Percentiles rank a stretch among this genome's conserved stretches.
Evolutionary conservation across 2,113 vertebrate genomes (phyloP).

Genomic region (Lutjanus erythropterus): DNA sequence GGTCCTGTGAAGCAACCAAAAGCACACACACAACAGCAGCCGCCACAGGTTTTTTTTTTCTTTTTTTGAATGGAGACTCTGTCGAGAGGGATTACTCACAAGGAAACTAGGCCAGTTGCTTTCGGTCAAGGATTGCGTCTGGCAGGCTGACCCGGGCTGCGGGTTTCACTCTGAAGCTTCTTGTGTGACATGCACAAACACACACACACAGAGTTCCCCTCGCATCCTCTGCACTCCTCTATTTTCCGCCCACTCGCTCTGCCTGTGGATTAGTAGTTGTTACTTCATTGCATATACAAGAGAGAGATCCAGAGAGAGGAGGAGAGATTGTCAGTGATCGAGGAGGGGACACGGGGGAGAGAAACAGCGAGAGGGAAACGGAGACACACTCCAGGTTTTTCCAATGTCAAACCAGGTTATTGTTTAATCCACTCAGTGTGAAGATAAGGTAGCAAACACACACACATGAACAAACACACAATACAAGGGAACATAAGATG

Average conservation of each 20-base stretch:
- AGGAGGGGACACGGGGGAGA: background rate
- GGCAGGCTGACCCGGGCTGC: constrained; percentile 18
- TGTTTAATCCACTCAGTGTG: constrained; percentile 66
- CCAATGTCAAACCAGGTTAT: constrained; percentile 42
- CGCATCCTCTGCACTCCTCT: background rate
- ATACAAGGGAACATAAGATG: constrained; percentile 16
- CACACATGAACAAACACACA: background rate
- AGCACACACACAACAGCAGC: constrained; percentile 5
- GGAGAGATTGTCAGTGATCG: background rate
- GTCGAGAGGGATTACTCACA: constrained; percentile 53
- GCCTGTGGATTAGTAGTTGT: constrained; percentile 30
- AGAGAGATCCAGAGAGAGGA: background rate
- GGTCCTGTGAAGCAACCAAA: constrained; percentile 20
- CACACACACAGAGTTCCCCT: background rate
- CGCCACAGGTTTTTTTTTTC: background rate
- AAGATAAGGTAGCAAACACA: constrained; percentile 27
- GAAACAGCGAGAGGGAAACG: background rate
- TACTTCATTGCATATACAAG: background rate
- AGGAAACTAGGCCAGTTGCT: constrained; percentile 60
- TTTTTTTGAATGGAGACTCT: constrained; percentile 54
- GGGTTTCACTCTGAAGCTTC: constrained; percentile 30
- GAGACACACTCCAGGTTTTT: constrained; percentile 15
- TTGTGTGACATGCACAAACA: constrained; percentile 1
- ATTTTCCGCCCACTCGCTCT: constrained; percentile 4
- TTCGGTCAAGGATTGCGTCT: constrained; percentile 52